phyloP scores from a whole-genome alignment of 2,797 vertebrate species.

The Pipistrellus nathusii region DNA sequence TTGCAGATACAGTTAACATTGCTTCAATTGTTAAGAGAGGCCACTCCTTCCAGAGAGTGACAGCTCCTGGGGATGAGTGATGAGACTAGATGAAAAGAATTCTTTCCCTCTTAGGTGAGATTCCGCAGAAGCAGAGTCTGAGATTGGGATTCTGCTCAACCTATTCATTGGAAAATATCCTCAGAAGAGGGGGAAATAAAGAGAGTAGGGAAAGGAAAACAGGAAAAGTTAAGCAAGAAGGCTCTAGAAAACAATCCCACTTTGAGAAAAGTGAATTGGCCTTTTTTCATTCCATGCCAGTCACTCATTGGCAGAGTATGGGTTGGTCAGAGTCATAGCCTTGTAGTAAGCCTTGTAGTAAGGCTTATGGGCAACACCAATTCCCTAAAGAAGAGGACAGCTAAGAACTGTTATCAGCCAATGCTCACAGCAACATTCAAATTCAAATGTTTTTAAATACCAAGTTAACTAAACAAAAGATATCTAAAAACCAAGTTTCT shows the following conservation, averaged over 20 bases:
- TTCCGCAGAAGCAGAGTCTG: not conserved
- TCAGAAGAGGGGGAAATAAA: not conserved
- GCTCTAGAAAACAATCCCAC: not conserved
- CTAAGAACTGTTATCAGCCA: not conserved
- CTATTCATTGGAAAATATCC: not conserved
- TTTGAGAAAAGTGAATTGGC: not conserved
- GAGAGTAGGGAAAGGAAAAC: not conserved
- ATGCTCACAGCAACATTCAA: slow-evolving; percentile 20
- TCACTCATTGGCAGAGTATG: not conserved
- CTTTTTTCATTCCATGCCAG: not conserved
- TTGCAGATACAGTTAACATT: not conserved
- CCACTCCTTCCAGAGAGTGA: not conserved
- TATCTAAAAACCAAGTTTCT: slow-evolving; percentile 38
- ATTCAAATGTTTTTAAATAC: slow-evolving; percentile 30
- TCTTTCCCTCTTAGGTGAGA: not conserved
- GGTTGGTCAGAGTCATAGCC: not conserved
- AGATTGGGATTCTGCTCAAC: not conserved
- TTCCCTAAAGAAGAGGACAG: not conserved
- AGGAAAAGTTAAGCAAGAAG: not conserved
- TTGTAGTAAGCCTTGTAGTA: not conserved
- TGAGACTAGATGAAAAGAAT: slow-evolving; percentile 4
- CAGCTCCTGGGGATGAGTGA: not conserved
- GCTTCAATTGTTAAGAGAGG: not conserved
- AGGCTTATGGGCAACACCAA: not conserved
- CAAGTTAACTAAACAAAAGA: slow-evolving; percentile 35